Evolutionary conservation across 2,888 invertebrate genomes (phyloP).

Genomic region (Xanthia icteritia): DNA sequence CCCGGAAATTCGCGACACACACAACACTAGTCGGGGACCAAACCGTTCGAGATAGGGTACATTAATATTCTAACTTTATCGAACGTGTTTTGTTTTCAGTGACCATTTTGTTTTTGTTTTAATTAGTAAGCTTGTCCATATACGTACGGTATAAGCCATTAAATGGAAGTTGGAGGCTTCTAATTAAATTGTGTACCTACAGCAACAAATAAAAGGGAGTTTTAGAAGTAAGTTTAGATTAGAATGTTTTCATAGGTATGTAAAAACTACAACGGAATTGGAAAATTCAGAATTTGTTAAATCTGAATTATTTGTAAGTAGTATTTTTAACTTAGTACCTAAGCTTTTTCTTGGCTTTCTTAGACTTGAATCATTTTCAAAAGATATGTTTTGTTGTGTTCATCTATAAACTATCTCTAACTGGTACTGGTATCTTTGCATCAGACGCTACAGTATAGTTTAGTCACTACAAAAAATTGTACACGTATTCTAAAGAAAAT

Average conservation of each 20-base stretch:
- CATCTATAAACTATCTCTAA: no score
- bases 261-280: neutral
- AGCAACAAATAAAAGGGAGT: slow-evolving; percentile 42
- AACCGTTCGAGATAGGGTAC: slow-evolving; percentile 70
- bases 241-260: slow-evolving; percentile 20
- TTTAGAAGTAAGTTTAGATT: slow-evolving; percentile 47
- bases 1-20: slow-evolving; percentile 33
- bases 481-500: neutral
- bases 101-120: slow-evolving; percentile 79
- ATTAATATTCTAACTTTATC: slow-evolving; percentile 88
- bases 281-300: neutral
- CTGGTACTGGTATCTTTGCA: no score
- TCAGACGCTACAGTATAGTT: neutral
- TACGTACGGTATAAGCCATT: slow-evolving; percentile 59
- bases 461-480: neutral
- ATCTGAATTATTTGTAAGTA: neutral
- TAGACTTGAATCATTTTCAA: no score
- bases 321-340: neutral
- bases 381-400: no score
- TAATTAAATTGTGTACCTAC: slow-evolving; percentile 60
- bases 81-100: slow-evolving; percentile 83
- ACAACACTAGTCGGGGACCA: slow-evolving; percentile 60
- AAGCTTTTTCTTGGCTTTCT: no score
- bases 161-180: slow-evolving; percentile 39
- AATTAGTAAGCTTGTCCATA: slow-evolving; percentile 72